These are phyloP conservation scores for Drosophila chauvacae DNA, from an alignment of 1,140 invertebrate genomes.

Conservation along the genomic window DNA sequence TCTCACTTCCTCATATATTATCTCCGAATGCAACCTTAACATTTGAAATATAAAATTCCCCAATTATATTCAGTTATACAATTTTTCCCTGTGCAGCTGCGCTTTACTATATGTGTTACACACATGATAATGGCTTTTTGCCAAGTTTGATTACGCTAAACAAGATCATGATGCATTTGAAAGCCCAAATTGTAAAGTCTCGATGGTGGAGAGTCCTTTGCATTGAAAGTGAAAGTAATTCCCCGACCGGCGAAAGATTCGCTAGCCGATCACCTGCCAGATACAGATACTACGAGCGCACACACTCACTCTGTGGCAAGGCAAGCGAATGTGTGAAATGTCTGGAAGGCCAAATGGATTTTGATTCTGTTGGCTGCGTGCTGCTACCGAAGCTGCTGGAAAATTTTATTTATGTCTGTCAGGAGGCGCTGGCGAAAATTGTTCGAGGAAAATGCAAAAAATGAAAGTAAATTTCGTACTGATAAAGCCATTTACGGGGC, in stretches of 20 bases:
- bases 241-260: conserved; percentile 42
- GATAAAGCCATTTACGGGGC: conserved; percentile 66
- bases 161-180: conserved; percentile 81
- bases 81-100: conserved; percentile 33
- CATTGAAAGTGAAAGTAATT: conserved; percentile 74
- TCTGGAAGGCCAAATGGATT: conserved; percentile 53
- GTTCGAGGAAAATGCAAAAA: conserved; percentile 46
- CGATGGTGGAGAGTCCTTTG: conserved; percentile 60
- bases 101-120: conserved; percentile 37
- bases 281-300: conserved; percentile 44
- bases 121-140: conserved; percentile 73
- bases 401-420: conserved; percentile 58
- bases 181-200: conserved; percentile 67
- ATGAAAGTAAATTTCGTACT: conserved; percentile 61
- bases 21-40: too few species aligned
- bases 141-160: conserved; percentile 72
- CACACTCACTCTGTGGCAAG: conserved; percentile 21
- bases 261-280: conserved; percentile 62
- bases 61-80: neutral
- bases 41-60: neutral
- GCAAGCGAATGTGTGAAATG: conserved; percentile 52
- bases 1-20: neutral
- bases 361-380: conserved; percentile 53
- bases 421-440: conserved; percentile 34
- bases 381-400: conserved; percentile 50